Evolutionary conservation across 2,888 invertebrate species (phyloP), one percentile per base, ranked within the genome.

Genomic region (Plutella xylostella): DNA sequence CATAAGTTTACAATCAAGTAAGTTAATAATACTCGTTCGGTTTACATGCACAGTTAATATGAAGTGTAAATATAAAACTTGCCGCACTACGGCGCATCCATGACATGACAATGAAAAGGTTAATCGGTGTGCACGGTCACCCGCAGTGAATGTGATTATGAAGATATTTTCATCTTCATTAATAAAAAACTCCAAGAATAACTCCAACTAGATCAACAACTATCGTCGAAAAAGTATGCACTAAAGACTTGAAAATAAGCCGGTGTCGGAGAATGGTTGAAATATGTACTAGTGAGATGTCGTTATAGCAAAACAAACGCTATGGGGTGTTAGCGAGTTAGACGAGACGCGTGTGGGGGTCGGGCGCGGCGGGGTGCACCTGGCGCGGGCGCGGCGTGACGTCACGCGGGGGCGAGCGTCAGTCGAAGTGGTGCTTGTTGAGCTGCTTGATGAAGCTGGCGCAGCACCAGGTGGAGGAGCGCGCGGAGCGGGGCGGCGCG

Each of bases 391-490:
- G 9, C 25, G 33, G 43, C 22, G 31, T 39, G 43, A 31, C 18
- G 43, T 14, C 25, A 39, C 31, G 45, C 33, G 39, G 55, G 71
- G 70, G 72, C 63, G 68, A 63, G 56, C 72, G 73, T 79, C 84
- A 90, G 76, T 90, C 90, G 77, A 89, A 87, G 67, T 90, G 89
- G 67, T 92, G 90, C 45, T 90, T 90, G 58, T 89, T 88, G 78
- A 92, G 87, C 58, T 92, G 91, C 72, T 90, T 89, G 68, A 92
- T 91, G 77, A 92, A 90, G 56, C 89, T 88, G 67, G 91, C 92
- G 72, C 92, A 92, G 73, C 92, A 92, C 92, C 92, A 92, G 21
- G 89, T 89, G 53, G 89, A 87, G 48, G 89, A 88, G 56, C 89
- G 85, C 34, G 86, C 84, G 45, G 86, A 86, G 59, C 78, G 78